Evolutionary conservation across 1,140 invertebrate genomes (phyloP), one percentile per base, ranked within the genome.

Genomic region (Psix sp.): DNA sequence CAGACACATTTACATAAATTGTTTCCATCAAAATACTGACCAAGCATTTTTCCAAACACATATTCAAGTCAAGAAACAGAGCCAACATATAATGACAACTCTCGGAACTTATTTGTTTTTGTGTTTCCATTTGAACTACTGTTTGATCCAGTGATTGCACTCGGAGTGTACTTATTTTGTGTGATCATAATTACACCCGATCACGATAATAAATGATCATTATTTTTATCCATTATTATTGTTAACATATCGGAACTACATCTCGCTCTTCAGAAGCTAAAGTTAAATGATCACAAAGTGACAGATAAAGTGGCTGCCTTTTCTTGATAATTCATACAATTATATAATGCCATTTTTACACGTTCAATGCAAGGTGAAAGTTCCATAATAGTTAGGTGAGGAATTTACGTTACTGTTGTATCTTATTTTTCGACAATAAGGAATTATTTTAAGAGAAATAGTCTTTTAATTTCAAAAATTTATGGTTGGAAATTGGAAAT

Each of bases 331-430:
- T 57, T 49, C 49, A 33, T 51, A 21, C 57, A 45, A 63, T 71
- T 71, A 63, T 26, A 57, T 63, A 62, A 71, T 35, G 18, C 29
- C 43, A 45, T 63, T 63, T 71, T 62, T 43, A 71, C 57, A 49
- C 31, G 26, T 29, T 43, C 36, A 42, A 71, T 62, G 36, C 29
- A 62, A 70, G 48, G 66, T 62, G 57, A 70, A 70, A 70, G 66
- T 62, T 54, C 40, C 48, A 54, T 59, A 49, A 56, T 24, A 17
- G 43, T 56, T 51, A 57, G 11, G 49, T 43, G 35, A 9, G 5
- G 36, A 17, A 57, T 57, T 67, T 67, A 45, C 13, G 39, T 9
- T 36, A 40, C 54, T 46, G 24, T 60, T 52, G 20, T 52, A 40
- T 24, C 7, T 33, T 33, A 3, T 2, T n/a, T 33, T 33, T 10